phyloP scores from a whole-genome alignment of 2,797 vertebrate species.

The Sebastes cheni region DNA sequence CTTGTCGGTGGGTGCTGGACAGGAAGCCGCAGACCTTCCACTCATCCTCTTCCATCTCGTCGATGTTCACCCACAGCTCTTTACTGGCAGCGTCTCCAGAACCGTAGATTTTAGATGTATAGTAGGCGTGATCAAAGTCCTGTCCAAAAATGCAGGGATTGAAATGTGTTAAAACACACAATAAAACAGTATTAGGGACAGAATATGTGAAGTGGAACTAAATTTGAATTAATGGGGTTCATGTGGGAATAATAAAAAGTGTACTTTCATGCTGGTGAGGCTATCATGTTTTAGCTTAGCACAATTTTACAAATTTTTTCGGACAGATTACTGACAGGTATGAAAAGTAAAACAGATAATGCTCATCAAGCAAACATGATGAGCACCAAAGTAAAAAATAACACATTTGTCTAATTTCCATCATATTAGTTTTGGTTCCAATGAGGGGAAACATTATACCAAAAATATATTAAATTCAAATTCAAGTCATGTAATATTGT shows the following conservation, averaged over 20 bases:
- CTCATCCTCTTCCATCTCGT: constrained; percentile 86
- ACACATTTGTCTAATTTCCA: background rate
- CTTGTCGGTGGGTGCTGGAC: constrained; percentile 91
- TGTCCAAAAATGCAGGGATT: constrained; percentile 50
- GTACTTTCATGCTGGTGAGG: background rate
- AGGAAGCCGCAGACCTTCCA: constrained; percentile 89
- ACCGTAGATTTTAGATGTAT: constrained; percentile 89
- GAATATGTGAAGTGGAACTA: background rate
- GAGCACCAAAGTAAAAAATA: background rate
- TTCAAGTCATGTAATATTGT: background rate
- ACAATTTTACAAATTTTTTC: background rate
- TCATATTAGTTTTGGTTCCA: background rate
- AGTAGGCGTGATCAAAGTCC: constrained; percentile 94
- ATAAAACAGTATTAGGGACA: background rate
- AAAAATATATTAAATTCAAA: background rate
- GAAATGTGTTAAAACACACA: background rate
- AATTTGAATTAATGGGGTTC: background rate
- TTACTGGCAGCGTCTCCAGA: constrained; percentile 83
- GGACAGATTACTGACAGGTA: background rate
- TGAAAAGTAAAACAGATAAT: background rate
- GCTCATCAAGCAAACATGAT: background rate
- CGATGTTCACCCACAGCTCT: constrained; percentile 91
- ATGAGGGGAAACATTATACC: background rate
- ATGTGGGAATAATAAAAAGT: background rate
- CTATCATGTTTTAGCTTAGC: background rate